Evolutionary conservation across 2,113 vertebrate species (phyloP), one percentile per base, ranked within the genome.

Genomic region (Nibea albiflora): DNA sequence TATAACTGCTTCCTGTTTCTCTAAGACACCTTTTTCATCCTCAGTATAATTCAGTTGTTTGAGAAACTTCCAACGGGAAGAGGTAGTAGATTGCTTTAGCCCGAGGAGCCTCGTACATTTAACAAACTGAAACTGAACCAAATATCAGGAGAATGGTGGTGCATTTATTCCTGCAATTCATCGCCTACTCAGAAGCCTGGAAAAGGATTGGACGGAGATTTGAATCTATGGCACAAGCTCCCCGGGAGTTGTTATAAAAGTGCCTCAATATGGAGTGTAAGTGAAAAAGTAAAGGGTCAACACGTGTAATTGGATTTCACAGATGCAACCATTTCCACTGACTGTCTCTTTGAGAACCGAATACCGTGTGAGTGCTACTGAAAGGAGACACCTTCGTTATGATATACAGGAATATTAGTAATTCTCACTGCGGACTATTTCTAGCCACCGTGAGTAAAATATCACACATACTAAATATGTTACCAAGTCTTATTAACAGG

Each of bases 1-100:
- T 74, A 79, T 78, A 88, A 87, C 90, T 85, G 89, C 88, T 93
- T 94, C 93, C 92, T 94, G 88, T 93, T 93, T 92, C 86, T 89
- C 74, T 39, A 73, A 91, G 92, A 92, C 87, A 91, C 89, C 87
- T 89, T 92, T 87, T 90, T 86, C 85, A 85, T 92, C 84, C 85
- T 85, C 63, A n/a, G 64, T 85, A 74, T 94, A 93, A 94, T 94
- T 91, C 85, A 78, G 78, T 93, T 94, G 89, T 89, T 92, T 89
- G 84, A 86, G 80, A 91, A 91, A 90, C 61, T 80, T 92, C 74
- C 76, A 78, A 39, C 4, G 4, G 81, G 53, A 77, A 86, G 85
- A 83, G 70, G 68, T 69, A 57, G 87, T 73, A 73, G 76, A 92
- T 91, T 83, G 80, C 85, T 81, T 85, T 80, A 86, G 83, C 88